Base-by-base conservation (phyloP, 2,113 vertebrate genomes). In the Pteruthius melanotis region DNA sequence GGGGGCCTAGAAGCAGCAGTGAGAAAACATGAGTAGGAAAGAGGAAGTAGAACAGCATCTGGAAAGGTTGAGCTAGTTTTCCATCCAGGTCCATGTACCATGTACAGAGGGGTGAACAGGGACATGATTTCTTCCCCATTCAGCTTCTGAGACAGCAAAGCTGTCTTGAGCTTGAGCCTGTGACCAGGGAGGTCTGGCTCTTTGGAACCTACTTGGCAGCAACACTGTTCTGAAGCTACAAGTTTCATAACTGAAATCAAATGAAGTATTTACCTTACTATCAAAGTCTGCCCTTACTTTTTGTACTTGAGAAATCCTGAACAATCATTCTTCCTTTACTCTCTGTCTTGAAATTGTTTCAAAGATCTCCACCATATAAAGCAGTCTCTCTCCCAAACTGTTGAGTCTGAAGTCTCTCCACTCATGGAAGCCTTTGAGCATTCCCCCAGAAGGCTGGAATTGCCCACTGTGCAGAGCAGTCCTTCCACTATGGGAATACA, bases 1-100 rank as follows among this genome's bases (percentile, higher is more conserved):
- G 99, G 95, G 7, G 99, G 99, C 95, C 99, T 99, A 77, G 45
- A 82, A 89, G 78, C 87, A 94, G 37, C 52, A 91, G 70, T 44
- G 47, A 66, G 63, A 17, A 87, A 54, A 78, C 7, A 13, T 63
- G 26, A 92, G 78, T 54, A 22, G 35, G 40, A 50, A 76, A 76
- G 44, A 33, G 3, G 42, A 59, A 72, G 54, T 45, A 59, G 42
- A 85, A 83, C 28, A 77, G 15, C 66, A 72, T 21, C 40, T 69
- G 44, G 45, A 80, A 90, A 71, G 28, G 35, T 70, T 78, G 31
- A 76, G 30, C 33, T 50, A 15, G 7, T 7, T 75, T 22, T 53
- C 24, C 49, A 44, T 87, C 30, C 35, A 61, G 63, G 35, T 28
- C 18, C 3, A 40, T 45, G 15, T 64, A 59, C 37, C 42, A 5